Base-by-base conservation (phyloP, 1,140 invertebrate genomes). In the Trichonephila inaurata region DNA sequence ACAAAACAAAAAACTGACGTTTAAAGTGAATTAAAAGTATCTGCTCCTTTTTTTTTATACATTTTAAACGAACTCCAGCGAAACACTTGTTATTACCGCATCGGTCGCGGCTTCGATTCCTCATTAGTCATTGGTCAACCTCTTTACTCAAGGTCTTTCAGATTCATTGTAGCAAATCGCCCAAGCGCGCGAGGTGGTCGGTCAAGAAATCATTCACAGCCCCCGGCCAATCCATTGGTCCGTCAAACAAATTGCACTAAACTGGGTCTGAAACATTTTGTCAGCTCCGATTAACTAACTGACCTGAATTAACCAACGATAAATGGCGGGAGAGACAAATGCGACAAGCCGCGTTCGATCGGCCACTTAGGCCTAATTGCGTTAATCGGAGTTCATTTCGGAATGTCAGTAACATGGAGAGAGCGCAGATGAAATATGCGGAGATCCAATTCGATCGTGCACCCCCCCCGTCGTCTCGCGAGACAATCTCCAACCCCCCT, bases 261-360 rank as follows among this genome's bases (percentile, higher is more conserved):
- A 77, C 69, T 77, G 69, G 69, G 24, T 77, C 69, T 77, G 69
- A 77, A 77, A 77, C 69, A 77, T 77, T 77, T 24, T 85, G 82
- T 60, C 58, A 60, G 21, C 58, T 85, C 82, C 61, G 60, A 64
- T 64, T 64, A 62, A 61, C 60, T 64, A 62, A 61, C 60, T 87
- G 85, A 87, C 85, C 85, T 64, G 60, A 87, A 87, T 87, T 87
- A 87, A 87, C n/a, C 28, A 33, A 64, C n/a, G 85, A 87, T 61
- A 62, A 87, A 87, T 62, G 85, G 28, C 85, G 16, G 16, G 18
- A 40, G n/a, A 61, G 85, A 87, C 85, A 87, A 87, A 87, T 87
- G 85, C 60, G 85, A 87, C 60, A 87, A 61, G 60, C 21, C 85
- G 21, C 33, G 58, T 87, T 61, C 85, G 85, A 87, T 87, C 61